Evolutionary conservation across 2,888 invertebrate genomes (phyloP).

Genomic region (Gibbula magus): DNA sequence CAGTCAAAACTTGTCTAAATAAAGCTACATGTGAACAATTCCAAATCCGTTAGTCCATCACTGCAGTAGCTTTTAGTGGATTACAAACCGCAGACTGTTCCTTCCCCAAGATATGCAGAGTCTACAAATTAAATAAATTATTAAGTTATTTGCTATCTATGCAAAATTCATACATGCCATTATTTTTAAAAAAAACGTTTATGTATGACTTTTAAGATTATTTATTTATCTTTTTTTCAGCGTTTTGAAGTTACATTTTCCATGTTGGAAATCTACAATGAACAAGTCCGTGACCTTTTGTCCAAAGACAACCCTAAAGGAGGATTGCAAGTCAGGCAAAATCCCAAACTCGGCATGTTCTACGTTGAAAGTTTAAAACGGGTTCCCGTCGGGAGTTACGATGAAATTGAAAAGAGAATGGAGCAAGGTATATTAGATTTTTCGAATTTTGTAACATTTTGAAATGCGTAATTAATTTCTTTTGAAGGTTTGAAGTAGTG

Average conservation of each 20-base stretch:
- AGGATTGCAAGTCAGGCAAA: slow-evolving; percentile 73
- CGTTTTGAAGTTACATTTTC: slow-evolving; percentile 75
- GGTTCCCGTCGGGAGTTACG: slow-evolving; percentile 75
- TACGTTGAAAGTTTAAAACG: slow-evolving; percentile 75
- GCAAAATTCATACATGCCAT: no score
- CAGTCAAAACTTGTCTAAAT: no score
- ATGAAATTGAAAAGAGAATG: slow-evolving; percentile 74
- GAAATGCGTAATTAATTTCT: no score
- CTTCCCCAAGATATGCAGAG: no score
- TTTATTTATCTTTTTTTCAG: slow-evolving; percentile 47
- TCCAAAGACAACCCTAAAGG: slow-evolving; percentile 74
- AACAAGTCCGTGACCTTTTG: slow-evolving; percentile 74
- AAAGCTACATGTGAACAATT: no score
- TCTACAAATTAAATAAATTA: no score
- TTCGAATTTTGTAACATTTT: no score
- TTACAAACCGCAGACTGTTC: no score
- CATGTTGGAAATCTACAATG: slow-evolving; percentile 76
- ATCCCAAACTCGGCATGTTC: slow-evolving; percentile 74
- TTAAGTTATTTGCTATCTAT: no score
- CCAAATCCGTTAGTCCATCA: no score
- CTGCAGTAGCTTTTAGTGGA: no score
- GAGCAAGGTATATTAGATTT: slow-evolving; percentile 70
- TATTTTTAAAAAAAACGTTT: not conserved
- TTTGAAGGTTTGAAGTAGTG: no score
- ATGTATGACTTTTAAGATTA: not conserved